Percentiles rank a stretch among this genome's conserved stretches.
phyloP scores from a whole-genome alignment of 2,797 vertebrate genomes.

The Takifugu rubripes region DNA sequence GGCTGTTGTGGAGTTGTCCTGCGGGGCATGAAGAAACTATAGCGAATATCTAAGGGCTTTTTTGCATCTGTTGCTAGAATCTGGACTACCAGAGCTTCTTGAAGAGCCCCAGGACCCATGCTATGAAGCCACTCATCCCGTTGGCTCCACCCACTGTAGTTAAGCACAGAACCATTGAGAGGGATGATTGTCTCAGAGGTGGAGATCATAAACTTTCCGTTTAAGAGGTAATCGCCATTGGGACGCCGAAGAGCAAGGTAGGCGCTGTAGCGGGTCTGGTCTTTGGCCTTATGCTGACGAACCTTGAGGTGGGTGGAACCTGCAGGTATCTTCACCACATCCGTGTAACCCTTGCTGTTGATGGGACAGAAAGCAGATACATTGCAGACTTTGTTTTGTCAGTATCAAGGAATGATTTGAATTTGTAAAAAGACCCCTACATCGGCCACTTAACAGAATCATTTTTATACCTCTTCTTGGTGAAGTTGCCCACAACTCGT shows the following conservation, averaged over 20 bases:
- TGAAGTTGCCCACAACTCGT: conserved; percentile 90
- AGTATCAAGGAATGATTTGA: neutral
- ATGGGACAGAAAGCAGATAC: conserved; percentile 2
- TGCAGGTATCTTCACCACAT: conserved; percentile 91
- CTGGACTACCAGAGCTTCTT: conserved; percentile 85
- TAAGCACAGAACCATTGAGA: conserved; percentile 90
- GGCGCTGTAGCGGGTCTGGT: conserved; percentile 89
- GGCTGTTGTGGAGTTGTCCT: conserved; percentile 46
- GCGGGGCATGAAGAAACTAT: conserved; percentile 91
- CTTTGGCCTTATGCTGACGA: conserved; percentile 92
- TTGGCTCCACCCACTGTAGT: conserved; percentile 98
- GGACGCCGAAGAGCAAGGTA: conserved; percentile 91
- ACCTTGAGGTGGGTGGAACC: conserved; percentile 96
- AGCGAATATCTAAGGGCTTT: conserved; percentile 90
- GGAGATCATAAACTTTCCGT: conserved; percentile 98
- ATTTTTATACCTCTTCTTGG: conserved; percentile 86
- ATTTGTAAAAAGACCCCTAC: neutral
- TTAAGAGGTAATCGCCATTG: conserved; percentile 88
- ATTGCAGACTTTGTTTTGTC: neutral
- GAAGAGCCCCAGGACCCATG: conserved; percentile 88
- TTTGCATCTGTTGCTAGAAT: conserved; percentile 91
- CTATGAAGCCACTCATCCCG: conserved; percentile 89
- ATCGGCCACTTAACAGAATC: no score
- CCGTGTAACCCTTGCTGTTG: conserved; percentile 93
- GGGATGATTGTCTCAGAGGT: conserved; percentile 93